Evolutionary conservation across 1,140 invertebrate species (phyloP).

Genomic region (Himalopsyche phryganea): DNA sequence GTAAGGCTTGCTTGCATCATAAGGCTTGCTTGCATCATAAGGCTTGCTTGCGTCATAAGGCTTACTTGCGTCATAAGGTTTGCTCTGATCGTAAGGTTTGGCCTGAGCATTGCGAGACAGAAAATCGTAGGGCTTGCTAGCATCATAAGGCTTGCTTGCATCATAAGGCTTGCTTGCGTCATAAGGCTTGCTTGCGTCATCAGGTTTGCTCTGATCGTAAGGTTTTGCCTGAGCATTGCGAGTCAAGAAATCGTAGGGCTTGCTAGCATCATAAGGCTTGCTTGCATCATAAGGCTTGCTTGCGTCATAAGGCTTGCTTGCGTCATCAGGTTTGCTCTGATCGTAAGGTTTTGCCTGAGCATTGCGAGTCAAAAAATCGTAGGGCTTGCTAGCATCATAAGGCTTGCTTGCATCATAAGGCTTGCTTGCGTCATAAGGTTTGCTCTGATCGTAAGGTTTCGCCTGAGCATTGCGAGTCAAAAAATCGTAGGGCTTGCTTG

Average conservation of each 20-base stretch:
- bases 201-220: background rate
- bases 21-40: slow-evolving; percentile 14
- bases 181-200: slow-evolving; percentile 6
- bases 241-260: background rate
- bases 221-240: background rate
- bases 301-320: slow-evolving; percentile 3
- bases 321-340: background rate
- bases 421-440: slow-evolving; percentile 4
- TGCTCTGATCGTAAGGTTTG: background rate
- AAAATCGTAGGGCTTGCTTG: slow-evolving; percentile 8
- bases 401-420: slow-evolving; percentile 8
- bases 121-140: slow-evolving; percentile 8
- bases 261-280: slow-evolving; percentile 16
- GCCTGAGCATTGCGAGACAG: background rate
- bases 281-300: slow-evolving; percentile 8
- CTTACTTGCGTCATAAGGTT: slow-evolving; percentile 4
- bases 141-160: slow-evolving; percentile 12
- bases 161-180: slow-evolving; percentile 6
- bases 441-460: background rate
- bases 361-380: background rate
- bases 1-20: slow-evolving; percentile 15
- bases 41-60: background rate
- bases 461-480: background rate
- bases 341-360: background rate
- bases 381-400: slow-evolving; percentile 15